Conservation (phyloP, 2,888 invertebrate species). For the Amorpha juglandis region DNA sequence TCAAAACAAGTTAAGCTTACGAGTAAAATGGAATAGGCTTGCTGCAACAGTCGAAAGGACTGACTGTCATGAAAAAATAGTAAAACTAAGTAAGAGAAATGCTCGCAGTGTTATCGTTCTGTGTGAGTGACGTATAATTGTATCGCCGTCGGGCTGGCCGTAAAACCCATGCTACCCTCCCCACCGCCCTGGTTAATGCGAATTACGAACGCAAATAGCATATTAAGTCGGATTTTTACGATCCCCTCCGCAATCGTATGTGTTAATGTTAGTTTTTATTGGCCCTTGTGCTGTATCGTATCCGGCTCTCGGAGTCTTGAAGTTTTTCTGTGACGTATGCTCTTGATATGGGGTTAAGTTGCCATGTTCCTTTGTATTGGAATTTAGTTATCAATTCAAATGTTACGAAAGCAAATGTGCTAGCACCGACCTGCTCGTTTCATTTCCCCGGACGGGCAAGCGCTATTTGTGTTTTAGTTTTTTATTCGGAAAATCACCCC, state of each 20-base stretch:
- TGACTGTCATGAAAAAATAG: neutral
- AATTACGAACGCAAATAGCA: constrained; percentile 22
- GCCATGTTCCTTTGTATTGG: neutral
- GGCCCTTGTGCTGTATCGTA: constrained; percentile 9
- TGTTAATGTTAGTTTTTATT: constrained; percentile 25
- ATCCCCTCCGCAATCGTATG: constrained; percentile 8
- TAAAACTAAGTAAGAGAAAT: neutral
- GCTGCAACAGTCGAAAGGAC: neutral
- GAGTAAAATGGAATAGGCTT: too few relatives aligned
- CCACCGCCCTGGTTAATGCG: constrained; percentile 17
- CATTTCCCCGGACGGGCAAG: too few relatives aligned
- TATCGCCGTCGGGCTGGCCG: constrained; percentile 8
- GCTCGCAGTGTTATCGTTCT: constrained; percentile 1
- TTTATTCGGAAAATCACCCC: too few relatives aligned
- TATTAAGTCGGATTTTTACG: constrained; percentile 26
- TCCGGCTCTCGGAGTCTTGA: neutral
- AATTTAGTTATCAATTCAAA: too few relatives aligned
- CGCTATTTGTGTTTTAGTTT: too few relatives aligned
- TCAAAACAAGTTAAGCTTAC: too few relatives aligned
- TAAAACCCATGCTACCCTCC: constrained; percentile 1
- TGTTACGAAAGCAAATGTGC: too few relatives aligned
- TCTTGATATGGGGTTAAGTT: neutral
- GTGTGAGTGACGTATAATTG: constrained; percentile 10
- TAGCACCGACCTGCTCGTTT: too few relatives aligned
- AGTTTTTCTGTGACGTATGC: constrained; percentile 1